Conservation (phyloP, 2,797 vertebrate genomes). For the Nyctibius grandis region DNA sequence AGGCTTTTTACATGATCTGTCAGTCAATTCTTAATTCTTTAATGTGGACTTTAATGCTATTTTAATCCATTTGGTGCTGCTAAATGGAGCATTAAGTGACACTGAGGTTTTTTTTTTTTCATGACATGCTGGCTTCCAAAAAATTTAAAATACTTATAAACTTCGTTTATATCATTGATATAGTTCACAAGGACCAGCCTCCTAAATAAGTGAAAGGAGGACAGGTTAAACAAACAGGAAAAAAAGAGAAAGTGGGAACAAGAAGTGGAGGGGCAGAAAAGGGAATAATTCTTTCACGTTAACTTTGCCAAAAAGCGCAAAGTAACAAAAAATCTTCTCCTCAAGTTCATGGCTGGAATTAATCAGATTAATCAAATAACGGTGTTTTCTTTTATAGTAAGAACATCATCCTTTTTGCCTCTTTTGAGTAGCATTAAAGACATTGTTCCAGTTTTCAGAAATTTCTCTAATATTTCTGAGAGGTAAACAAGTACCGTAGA, state of each 20-base stretch:
- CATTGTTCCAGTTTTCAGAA: neutral
- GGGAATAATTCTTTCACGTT: neutral
- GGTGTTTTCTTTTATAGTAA: neutral
- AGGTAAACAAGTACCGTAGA: neutral
- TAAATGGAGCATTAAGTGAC: neutral
- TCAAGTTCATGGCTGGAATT: neutral
- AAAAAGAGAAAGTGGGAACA: neutral
- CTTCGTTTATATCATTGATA: neutral
- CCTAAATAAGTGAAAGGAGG: neutral
- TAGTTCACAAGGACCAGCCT: neutral
- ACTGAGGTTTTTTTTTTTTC: neutral
- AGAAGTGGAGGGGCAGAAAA: neutral
- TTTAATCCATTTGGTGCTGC: neutral
- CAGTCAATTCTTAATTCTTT: neutral
- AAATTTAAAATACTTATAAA: neutral
- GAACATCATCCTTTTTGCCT: neutral
- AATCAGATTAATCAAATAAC: neutral
- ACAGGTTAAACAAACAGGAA: neutral
- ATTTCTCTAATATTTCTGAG: neutral
- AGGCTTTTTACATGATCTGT: neutral
- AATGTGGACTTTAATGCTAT: neutral
- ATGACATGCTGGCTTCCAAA: neutral
- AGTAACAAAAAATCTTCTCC: neutral
- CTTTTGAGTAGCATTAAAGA: neutral
- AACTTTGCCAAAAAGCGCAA: neutral